Conservation (phyloP, 2,888 invertebrate species). For the Ephialtes manifestator region DNA sequence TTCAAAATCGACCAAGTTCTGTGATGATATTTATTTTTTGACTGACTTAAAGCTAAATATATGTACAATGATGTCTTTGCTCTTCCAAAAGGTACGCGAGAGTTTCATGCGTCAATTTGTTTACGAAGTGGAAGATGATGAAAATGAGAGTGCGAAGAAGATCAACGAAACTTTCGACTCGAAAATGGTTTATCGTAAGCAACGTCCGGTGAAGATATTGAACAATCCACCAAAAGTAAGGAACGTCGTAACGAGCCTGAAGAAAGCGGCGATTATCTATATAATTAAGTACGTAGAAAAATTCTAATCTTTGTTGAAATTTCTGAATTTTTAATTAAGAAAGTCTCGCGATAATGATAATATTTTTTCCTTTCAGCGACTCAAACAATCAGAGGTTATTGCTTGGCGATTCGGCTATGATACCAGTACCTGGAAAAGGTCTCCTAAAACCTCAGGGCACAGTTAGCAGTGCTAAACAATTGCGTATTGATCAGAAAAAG, state of each 20-base stretch:
- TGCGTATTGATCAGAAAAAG: conserved; percentile 96
- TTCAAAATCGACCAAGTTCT: too few relatives aligned
- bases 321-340: not conserved
- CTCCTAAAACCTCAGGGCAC: conserved; percentile 95
- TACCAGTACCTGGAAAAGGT: conserved; percentile 94
- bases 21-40: too few relatives aligned
- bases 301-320: not conserved
- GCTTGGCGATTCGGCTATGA: conserved; percentile 97
- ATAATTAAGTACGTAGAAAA: conserved; percentile 92
- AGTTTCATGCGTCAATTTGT: conserved; percentile 99
- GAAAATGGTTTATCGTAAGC: conserved; percentile 93
- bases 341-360: not conserved
- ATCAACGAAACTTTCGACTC: conserved; percentile 90
- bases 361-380: conserved; percentile 88
- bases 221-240: conserved; percentile 94
- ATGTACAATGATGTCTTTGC: not conserved
- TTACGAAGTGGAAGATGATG: conserved; percentile 94
- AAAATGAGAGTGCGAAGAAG: conserved; percentile 87
- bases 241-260: conserved; percentile 92
- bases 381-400: conserved; percentile 97
- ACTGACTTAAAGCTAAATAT: not conserved
- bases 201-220: conserved; percentile 93
- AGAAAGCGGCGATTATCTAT: conserved; percentile 93
- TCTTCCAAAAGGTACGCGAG: conserved; percentile 91
- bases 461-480: conserved; percentile 95